Base-by-base conservation (phyloP, 1,140 invertebrate genomes). In the Zaprionus vittiger region DNA sequence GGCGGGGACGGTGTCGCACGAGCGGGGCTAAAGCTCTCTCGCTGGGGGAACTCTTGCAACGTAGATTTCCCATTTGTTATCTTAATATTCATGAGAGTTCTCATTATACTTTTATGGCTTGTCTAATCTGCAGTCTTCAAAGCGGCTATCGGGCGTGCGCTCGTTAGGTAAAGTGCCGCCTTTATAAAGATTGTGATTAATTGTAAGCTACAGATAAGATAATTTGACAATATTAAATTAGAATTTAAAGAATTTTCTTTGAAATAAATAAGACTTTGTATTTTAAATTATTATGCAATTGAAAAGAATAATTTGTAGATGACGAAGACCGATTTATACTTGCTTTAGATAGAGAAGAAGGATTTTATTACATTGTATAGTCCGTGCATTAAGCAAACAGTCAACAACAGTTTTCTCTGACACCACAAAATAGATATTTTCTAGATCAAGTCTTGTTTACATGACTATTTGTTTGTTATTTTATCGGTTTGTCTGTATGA, bases 141-240 rank as follows among this genome's bases (percentile, higher is more conserved):
- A 15, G 47, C 47, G 47, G 4, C 47, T 52, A 24, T 52, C 47
- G 47, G 47, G 47, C 20, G 47, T 24, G 47, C 20, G 3, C 20
- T 22, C 20, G 17, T 52, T 52, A 52, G 17, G 9, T 52, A 52
- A 14, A 52, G 47, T 52, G 47, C 11, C 9, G 17, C 47, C 3
- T 49, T 52, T 52, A 47, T 47, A 24, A 24, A 52, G 54, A 56
- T 28, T 56, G 54, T 56, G 54, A 56, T 56, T 56, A 56, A 56
- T 56, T n/a, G 17, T 47, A 47, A 26, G 54, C 6, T 6, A 9
- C 6, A 22, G 47, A 52, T 52, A 24, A 20, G 20, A 52, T 24
- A 24, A 52, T 22, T 52, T 24, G 12, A 24, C 47, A 11, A 12
- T 14, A 52, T 44, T 2, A 38, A 38, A 38, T 4, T 7, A 17